Percentiles rank a stretch among this genome's conserved stretches.
phyloP scores from a whole-genome alignment of 2,888 invertebrate genomes.

The Euplexia lucipara region DNA sequence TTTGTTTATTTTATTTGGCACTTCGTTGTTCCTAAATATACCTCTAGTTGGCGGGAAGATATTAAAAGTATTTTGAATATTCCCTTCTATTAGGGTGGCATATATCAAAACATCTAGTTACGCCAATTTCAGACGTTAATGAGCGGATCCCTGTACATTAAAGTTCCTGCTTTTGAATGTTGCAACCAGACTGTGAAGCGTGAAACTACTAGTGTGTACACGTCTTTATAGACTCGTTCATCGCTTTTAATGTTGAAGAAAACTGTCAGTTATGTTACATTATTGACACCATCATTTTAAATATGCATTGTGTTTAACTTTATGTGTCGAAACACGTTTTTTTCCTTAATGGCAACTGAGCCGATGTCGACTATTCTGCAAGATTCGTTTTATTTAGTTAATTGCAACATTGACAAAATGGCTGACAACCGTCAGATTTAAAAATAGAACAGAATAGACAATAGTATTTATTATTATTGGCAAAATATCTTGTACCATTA shows the following conservation, averaged over 20 bases:
- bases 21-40: constrained; percentile 7
- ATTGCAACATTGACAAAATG: no score
- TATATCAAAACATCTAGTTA: constrained; percentile 50
- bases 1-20: not conserved
- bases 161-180: constrained; percentile 46
- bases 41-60: not conserved
- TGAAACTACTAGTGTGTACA: constrained; percentile 28
- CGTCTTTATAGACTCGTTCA: not conserved
- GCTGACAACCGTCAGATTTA: no score
- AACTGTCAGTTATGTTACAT: not conserved
- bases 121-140: constrained; percentile 59
- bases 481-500: no score
- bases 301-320: no score
- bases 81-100: constrained; percentile 25
- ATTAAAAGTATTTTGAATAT: constrained; percentile 23
- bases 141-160: constrained; percentile 50
- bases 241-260: not conserved
- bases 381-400: no score
- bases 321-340: no score
- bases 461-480: no score
- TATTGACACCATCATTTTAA: not conserved
- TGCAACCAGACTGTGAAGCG: constrained; percentile 47
- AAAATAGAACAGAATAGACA: no score
- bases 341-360: no score
- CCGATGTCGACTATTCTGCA: no score